Evolutionary conservation across 2,113 vertebrate genomes (phyloP).

Genomic region (Lampris incognitus): DNA sequence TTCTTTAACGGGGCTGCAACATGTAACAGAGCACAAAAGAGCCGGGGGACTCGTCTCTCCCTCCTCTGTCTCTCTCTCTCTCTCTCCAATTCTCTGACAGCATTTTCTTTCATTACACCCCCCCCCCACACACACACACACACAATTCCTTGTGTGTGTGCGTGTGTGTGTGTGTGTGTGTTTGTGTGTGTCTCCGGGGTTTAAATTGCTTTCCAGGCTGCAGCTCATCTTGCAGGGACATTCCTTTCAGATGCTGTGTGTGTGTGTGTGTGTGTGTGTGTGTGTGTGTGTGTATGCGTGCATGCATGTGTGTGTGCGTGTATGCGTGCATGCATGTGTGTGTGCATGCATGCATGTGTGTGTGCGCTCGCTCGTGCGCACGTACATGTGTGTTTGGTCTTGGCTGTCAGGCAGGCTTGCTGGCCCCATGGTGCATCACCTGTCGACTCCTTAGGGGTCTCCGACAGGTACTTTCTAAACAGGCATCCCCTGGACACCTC

Average conservation of each 20-base stretch:
- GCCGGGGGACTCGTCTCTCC: conserved; percentile 2
- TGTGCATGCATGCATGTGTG: not conserved
- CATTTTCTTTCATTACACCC: conserved; percentile 23
- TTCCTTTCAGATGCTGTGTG: conserved; percentile 33
- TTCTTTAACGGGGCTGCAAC: not conserved
- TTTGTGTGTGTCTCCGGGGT: conserved; percentile 12
- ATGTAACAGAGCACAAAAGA: not conserved
- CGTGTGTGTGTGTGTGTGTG: conserved; percentile 1
- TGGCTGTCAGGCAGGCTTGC: conserved; percentile 36
- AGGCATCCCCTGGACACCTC: conserved; percentile 47
- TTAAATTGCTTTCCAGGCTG: conserved; percentile 61
- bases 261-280: conserved; percentile 11
- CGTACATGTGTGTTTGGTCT: not conserved
- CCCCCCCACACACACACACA: not conserved
- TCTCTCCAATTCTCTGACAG: conserved; percentile 28
- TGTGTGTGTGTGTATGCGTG: not conserved
- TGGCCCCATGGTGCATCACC: conserved; percentile 57
- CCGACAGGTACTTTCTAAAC: conserved; percentile 62
- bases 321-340: not conserved
- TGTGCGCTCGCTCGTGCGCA: too few species aligned
- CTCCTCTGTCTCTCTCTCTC: not conserved
- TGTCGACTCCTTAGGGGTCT: conserved; percentile 54
- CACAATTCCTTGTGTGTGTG: not conserved
- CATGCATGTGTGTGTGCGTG: not conserved
- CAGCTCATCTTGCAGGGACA: conserved; percentile 38